A percentile compares a stretch with the other conserved stretches of the same genome.
These are phyloP conservation scores for Uria lomvia DNA, from an alignment of 2,113 vertebrate species.

Conservation along the genomic window DNA sequence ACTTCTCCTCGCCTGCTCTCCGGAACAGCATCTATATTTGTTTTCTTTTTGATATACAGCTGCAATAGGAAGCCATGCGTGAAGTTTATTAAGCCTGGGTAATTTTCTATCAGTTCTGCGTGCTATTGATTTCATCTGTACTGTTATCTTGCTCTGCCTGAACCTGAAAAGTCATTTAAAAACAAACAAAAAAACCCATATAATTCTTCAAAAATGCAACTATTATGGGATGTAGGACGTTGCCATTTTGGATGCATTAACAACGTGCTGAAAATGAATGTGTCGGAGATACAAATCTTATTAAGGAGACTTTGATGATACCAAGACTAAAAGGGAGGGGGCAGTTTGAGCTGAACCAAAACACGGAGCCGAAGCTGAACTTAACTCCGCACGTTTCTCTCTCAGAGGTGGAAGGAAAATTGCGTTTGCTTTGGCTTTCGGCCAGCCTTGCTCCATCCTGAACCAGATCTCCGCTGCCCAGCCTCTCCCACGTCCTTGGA, in stretches of 20 bases:
- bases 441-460: conserved; percentile 29
- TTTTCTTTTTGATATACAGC: not conserved
- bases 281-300: not conserved
- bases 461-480: not conserved
- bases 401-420: not conserved
- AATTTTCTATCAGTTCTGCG: conserved; percentile 54
- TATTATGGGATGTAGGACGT: not conserved
- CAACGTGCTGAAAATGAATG: not conserved
- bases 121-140: conserved; percentile 5
- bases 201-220: not conserved
- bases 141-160: not conserved
- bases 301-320: conserved; percentile 5
- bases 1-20: not conserved
- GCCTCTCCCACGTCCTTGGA: conserved; percentile 51
- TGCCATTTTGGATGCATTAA: not conserved
- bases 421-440: conserved; percentile 7
- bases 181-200: not conserved
- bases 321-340: not conserved
- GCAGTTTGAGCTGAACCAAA: not conserved
- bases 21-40: not conserved
- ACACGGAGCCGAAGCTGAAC: not conserved
- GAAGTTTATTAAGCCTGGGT: conserved; percentile 31
- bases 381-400: not conserved
- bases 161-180: conserved; percentile 19
- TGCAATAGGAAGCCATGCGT: not conserved